phyloP scores from a whole-genome alignment of 2,797 vertebrate genomes.

The Cossypha caffra region DNA sequence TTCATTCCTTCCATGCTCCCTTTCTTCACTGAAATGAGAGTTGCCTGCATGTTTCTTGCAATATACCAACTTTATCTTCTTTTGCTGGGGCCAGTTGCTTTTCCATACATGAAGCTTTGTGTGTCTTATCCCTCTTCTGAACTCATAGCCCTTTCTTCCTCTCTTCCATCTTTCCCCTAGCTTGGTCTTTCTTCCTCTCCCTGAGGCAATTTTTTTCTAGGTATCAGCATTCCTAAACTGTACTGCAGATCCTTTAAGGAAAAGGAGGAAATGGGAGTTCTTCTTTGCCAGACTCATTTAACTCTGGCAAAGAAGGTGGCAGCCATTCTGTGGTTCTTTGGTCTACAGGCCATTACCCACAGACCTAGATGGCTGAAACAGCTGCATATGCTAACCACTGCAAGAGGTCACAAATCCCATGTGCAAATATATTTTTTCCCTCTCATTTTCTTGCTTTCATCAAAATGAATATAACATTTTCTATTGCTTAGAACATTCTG shows the following conservation, averaged over 20 bases:
- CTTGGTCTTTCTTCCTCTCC: background rate
- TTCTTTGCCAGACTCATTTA: background rate
- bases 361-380: background rate
- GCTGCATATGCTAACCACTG: background rate
- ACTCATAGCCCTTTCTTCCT: background rate
- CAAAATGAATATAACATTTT: background rate
- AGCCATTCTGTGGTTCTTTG: background rate
- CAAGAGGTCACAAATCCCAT: background rate
- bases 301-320: background rate
- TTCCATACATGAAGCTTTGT: background rate
- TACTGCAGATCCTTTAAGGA: background rate
- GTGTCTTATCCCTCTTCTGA: background rate
- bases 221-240: background rate
- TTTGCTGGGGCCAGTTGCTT: background rate
- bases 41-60: background rate
- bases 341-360: background rate
- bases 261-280: background rate
- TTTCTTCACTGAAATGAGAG: background rate
- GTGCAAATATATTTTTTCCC: background rate
- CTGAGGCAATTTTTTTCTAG: background rate
- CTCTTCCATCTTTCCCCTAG: background rate
- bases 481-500: background rate
- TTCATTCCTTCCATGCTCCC: background rate
- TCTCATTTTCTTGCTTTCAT: background rate
- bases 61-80: background rate